phyloP scores from a whole-genome alignment of 2,888 invertebrate species.

The Diaphora mendica region DNA sequence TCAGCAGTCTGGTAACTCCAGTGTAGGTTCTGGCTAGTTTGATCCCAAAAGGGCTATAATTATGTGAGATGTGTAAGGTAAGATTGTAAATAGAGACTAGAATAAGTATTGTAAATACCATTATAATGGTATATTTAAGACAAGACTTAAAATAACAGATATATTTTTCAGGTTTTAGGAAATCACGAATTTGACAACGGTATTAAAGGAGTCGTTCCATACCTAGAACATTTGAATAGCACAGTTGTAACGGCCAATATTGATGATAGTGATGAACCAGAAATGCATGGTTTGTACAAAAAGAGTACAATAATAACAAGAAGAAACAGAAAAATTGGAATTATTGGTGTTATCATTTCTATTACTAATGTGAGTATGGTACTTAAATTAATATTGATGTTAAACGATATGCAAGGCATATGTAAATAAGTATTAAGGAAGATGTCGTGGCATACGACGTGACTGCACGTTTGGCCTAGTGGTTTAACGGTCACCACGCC shows the following conservation, averaged over 20 bases:
- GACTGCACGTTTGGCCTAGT: too few relatives aligned
- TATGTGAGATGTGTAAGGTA: too few relatives aligned
- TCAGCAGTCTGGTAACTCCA: background rate
- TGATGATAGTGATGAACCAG: constrained; percentile 89
- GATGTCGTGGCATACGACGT: too few relatives aligned
- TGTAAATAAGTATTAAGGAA: too few relatives aligned
- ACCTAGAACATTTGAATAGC: constrained; percentile 87
- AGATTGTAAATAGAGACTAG: background rate
- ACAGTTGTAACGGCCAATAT: constrained; percentile 92
- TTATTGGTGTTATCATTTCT: constrained; percentile 90
- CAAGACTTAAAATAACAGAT: background rate
- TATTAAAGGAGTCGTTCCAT: constrained; percentile 90
- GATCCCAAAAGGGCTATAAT: too few relatives aligned
- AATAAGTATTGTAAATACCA: background rate
- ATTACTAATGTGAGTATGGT: constrained; percentile 69
- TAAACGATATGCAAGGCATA: background rate
- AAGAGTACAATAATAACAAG: constrained; percentile 89
- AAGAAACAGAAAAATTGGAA: constrained; percentile 89
- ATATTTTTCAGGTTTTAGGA: constrained; percentile 89
- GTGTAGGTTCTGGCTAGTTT: background rate
- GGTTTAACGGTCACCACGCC: too few relatives aligned
- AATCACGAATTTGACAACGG: constrained; percentile 95
- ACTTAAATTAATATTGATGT: background rate
- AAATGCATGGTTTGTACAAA: constrained; percentile 88
- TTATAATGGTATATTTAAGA: background rate